Percentiles rank a stretch among this genome's conserved stretches.
phyloP scores from a whole-genome alignment of 2,797 vertebrate genomes.

The Chanos chanos region DNA sequence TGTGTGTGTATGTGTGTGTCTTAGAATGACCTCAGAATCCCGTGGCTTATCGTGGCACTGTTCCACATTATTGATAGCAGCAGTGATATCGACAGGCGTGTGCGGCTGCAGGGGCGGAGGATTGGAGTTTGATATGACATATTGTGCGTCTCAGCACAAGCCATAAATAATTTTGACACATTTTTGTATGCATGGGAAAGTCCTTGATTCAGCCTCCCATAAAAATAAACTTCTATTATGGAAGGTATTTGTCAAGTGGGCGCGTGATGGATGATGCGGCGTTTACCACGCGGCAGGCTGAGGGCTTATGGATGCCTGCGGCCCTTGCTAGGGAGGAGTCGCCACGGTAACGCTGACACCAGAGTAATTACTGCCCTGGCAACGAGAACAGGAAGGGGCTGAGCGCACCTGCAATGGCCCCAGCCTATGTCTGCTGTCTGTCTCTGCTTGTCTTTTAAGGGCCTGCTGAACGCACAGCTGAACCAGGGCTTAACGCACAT shows the following conservation, averaged over 20 bases:
- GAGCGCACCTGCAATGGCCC: slow-evolving; percentile 61
- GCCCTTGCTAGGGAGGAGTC: slow-evolving; percentile 89
- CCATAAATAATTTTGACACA: slow-evolving; percentile 99
- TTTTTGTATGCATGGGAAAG: slow-evolving; percentile 99
- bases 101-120: slow-evolving; percentile 71
- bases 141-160: slow-evolving; percentile 98
- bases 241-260: slow-evolving; percentile 99
- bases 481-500: not conserved
- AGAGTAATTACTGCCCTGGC: slow-evolving; percentile 74
- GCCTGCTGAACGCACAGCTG: not conserved
- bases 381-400: slow-evolving; percentile 53
- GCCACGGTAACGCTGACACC: slow-evolving; percentile 83
- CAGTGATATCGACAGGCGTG: slow-evolving; percentile 94
- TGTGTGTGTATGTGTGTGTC: not conserved
- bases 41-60: slow-evolving; percentile 80
- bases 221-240: slow-evolving; percentile 99
- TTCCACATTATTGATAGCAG: slow-evolving; percentile 97
- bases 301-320: slow-evolving; percentile 94
- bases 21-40: slow-evolving; percentile 82
- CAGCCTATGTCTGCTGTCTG: not conserved
- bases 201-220: slow-evolving; percentile 99
- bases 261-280: slow-evolving; percentile 94
- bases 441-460: not conserved
- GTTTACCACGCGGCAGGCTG: slow-evolving; percentile 96
- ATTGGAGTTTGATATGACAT: slow-evolving; percentile 99